Evolutionary conservation across 2,888 invertebrate genomes (phyloP).

Genomic region (Xestia rhomboidea): DNA sequence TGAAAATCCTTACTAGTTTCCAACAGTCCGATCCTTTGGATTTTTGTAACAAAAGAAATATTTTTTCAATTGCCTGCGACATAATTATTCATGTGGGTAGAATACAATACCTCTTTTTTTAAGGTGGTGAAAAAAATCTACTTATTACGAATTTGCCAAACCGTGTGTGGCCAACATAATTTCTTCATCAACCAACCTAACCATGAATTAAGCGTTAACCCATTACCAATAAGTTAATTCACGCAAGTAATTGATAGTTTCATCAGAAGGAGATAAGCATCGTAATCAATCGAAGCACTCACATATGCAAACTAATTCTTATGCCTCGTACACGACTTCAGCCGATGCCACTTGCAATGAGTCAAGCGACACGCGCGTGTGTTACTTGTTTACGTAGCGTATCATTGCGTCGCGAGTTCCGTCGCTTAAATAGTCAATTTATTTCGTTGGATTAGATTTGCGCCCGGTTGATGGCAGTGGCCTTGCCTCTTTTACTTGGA

Average conservation of each 20-base stretch:
- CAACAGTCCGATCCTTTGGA: neutral
- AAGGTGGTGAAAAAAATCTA: neutral
- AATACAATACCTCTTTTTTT: neutral
- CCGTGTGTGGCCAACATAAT: neutral
- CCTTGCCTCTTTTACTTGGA: neutral
- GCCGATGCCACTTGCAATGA: neutral
- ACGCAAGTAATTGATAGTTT: slow-evolving; percentile 56
- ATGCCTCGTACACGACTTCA: neutral
- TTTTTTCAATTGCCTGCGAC: neutral
- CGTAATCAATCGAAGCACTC: slow-evolving; percentile 54
- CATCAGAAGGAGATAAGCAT: slow-evolving; percentile 60
- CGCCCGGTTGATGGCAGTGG: neutral
- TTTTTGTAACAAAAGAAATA: neutral
- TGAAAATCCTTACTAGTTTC: neutral
- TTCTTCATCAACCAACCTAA: slow-evolving; percentile 22
- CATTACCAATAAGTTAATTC: slow-evolving; percentile 50
- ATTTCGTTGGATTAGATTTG: neutral
- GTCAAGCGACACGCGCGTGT: neutral
- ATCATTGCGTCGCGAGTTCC: neutral
- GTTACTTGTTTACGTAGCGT: neutral
- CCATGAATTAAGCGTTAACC: slow-evolving; percentile 29
- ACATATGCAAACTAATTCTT: slow-evolving; percentile 60
- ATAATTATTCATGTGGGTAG: neutral
- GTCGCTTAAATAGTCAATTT: neutral
- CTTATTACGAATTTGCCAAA: slow-evolving; percentile 1